Evolutionary conservation across 2,113 vertebrate genomes (phyloP).

Genomic region (Nannobrachium achirus): DNA sequence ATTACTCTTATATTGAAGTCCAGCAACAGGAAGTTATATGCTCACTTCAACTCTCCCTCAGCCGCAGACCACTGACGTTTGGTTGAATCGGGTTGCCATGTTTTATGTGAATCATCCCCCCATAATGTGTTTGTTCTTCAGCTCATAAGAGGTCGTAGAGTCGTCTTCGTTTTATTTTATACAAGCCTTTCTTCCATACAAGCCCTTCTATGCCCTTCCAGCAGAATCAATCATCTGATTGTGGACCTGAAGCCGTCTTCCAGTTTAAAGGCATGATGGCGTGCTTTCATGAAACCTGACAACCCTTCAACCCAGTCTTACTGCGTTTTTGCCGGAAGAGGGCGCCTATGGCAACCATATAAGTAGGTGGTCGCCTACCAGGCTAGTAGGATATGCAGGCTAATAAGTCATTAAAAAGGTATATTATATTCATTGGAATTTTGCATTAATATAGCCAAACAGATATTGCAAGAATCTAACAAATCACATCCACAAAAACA

Average conservation of each 20-base stretch:
- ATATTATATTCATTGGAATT: neutral
- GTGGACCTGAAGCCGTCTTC: neutral
- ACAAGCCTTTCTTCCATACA: too few relatives aligned
- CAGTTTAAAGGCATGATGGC: rapidly evolving
- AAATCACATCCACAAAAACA: too few relatives aligned
- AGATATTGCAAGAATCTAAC: neutral
- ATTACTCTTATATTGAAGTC: too few relatives aligned
- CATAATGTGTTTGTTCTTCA: rapidly evolving
- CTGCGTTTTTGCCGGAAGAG: constrained; percentile 26
- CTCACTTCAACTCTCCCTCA: constrained; percentile 24
- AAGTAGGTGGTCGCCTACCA: too few relatives aligned
- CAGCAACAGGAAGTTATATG: too few relatives aligned
- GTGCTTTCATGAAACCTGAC: constrained; percentile 39
- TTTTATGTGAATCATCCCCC: neutral
- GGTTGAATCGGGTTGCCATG: constrained; percentile 39
- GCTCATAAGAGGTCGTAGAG: neutral
- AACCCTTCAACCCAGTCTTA: constrained; percentile 36
- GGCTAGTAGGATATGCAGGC: too few relatives aligned
- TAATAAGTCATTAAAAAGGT: neutral
- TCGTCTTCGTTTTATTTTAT: neutral
- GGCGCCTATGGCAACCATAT: constrained; percentile 35
- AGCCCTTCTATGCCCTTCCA: too few relatives aligned
- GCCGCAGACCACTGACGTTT: constrained; percentile 70
- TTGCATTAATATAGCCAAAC: neutral
- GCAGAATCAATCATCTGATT: neutral